Conservation (phyloP, 2,888 invertebrate genomes). For the Pristionchus maxplancki region DNA sequence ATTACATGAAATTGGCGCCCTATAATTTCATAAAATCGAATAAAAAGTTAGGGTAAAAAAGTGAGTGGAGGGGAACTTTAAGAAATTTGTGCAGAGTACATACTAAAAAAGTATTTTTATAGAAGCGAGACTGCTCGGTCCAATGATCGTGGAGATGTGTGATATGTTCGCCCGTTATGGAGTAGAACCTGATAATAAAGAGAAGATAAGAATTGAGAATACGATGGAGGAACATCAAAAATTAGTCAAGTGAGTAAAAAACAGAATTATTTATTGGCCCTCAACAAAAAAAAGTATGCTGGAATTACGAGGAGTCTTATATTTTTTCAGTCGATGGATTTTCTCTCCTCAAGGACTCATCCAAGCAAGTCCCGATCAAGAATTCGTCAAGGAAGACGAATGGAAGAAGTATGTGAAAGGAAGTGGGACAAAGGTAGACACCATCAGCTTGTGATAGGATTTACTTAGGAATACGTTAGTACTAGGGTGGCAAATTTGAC, state of each 20-base stretch:
- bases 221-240: slow-evolving; percentile 23
- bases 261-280: no score
- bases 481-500: no score
- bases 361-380: background rate
- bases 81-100: no score
- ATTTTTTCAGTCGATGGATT: slow-evolving; percentile 26
- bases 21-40: no score
- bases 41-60: no score
- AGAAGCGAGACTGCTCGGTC: background rate
- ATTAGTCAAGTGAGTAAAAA: slow-evolving; percentile 26
- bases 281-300: no score
- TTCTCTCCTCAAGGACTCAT: background rate
- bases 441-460: background rate
- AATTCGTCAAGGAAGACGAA: slow-evolving; percentile 1
- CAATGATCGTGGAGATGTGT: background rate
- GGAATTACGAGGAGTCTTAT: no score
- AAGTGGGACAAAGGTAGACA: background rate
- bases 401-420: slow-evolving; percentile 15
- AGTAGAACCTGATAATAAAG: slow-evolving; percentile 33
- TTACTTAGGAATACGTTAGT: background rate
- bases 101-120: background rate
- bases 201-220: slow-evolving; percentile 14
- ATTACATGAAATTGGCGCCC: no score
- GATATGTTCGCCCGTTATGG: slow-evolving; percentile 34
- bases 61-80: no score